Evolutionary conservation across 2,113 vertebrate species (phyloP), one percentile per base, ranked within the genome.

Genomic region (Turnix velox): DNA sequence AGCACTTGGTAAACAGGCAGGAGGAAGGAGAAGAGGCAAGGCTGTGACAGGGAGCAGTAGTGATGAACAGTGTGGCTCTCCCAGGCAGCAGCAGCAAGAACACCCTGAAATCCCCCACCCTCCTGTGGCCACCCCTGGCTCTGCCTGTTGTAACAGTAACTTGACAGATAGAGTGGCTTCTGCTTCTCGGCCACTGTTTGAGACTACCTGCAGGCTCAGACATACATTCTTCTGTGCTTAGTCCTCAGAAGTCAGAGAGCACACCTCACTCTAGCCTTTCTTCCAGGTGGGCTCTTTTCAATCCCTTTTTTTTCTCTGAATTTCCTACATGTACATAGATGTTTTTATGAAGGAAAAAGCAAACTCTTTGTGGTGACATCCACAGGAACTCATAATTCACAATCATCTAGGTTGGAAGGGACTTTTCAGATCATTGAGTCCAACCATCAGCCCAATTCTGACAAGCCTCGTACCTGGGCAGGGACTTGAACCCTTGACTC

Each of bases 121-220:
- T 12, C 14, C 8, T 27, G 2, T 2, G 33, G 51, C 22, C 35
- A 46, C 49, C 35, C 18, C 11, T 19, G 42, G 16, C 65, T 66
- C 23, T 55, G 35, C 46, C 31, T 73, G 24, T 24, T 68, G 46
- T 18, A 28, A 31, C 35, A 37, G 68, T 15, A 55, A 57, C 28
- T 30, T 33, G 28, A 33, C 27, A 43, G 43, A 42, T 1, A 0
- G 54, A 27, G 37, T 2, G 1, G 59, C 48, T 67, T 1, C 0
- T 19, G 18, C 7, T 17, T 31, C 39, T 46, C 49, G 42, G 48
- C n/a, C 35, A 52, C 45, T 2, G 1, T 33, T 59, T 59, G 39
- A 75, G 78, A 28, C 33, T 48, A 37, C 20, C 31, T 49, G 33
- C 31, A 84, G 31, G 42, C 79, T 80, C 52, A 71, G 74, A 63